Evolutionary conservation across 2,113 vertebrate genomes (phyloP).

Genomic region (Gasterosteus nipponicus): DNA sequence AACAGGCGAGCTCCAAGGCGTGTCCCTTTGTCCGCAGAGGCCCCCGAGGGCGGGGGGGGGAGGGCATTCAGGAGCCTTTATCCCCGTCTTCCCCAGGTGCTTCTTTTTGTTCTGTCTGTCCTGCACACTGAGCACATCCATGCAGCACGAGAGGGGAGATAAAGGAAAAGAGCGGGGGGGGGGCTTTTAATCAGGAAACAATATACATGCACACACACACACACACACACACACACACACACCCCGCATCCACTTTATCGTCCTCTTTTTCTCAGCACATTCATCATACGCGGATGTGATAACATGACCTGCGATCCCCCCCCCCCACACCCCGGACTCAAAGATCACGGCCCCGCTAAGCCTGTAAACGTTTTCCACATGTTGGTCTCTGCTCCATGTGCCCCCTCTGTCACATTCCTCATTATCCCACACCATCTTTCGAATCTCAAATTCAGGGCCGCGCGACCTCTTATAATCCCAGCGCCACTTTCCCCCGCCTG

Average conservation of each 20-base stretch:
- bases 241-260: slow-evolving; percentile 38
- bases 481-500: neutral
- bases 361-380: slow-evolving; percentile 79
- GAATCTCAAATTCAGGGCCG: slow-evolving; percentile 53
- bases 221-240: no score
- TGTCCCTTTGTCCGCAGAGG: slow-evolving; percentile 55
- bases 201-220: neutral
- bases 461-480: slow-evolving; percentile 40
- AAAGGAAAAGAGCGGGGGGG: neutral
- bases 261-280: slow-evolving; percentile 67
- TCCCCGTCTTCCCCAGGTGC: slow-evolving; percentile 59
- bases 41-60: slow-evolving; percentile 42
- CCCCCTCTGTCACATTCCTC: slow-evolving; percentile 56
- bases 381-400: slow-evolving; percentile 58
- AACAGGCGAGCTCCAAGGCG: slow-evolving; percentile 56
- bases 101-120: slow-evolving; percentile 35
- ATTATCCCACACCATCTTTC: slow-evolving; percentile 72
- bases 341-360: slow-evolving; percentile 69
- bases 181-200: neutral
- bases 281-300: slow-evolving; percentile 74
- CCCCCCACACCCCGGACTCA: slow-evolving; percentile 55
- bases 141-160: slow-evolving; percentile 15
- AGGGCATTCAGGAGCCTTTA: slow-evolving; percentile 64
- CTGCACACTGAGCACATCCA: slow-evolving; percentile 37
- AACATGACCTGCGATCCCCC: slow-evolving; percentile 67